Evolutionary conservation across 2,113 vertebrate genomes (phyloP).

Genomic region (Microtus oregoni): DNA sequence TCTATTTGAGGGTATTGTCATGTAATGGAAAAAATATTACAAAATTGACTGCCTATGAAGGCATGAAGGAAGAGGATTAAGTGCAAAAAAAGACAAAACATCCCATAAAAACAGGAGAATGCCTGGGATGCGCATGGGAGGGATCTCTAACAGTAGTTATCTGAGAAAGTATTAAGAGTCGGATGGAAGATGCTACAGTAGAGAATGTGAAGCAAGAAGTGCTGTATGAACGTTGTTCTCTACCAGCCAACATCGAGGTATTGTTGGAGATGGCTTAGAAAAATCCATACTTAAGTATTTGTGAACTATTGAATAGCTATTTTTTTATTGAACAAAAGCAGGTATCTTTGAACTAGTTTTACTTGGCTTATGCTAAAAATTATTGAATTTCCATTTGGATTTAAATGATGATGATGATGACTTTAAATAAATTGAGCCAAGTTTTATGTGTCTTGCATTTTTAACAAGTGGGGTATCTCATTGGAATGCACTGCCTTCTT

Average conservation of each 20-base stretch:
- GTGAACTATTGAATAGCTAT: conserved; percentile 36
- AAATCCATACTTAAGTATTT: not conserved
- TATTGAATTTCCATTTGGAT: conserved; percentile 81
- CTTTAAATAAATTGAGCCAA: conserved; percentile 86
- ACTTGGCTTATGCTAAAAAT: conserved; percentile 75
- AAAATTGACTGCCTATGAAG: not conserved
- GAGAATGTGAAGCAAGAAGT: not conserved
- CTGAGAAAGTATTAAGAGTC: not conserved
- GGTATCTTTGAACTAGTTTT: conserved; percentile 68
- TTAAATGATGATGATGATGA: conserved; percentile 83
- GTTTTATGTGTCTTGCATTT: conserved; percentile 88
- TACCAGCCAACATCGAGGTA: not conserved
- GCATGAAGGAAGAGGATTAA: rapidly evolving
- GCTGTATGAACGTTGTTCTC: not conserved
- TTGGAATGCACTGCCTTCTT: conserved; percentile 89
- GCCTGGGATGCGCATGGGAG: not conserved
- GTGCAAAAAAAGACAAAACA: not conserved
- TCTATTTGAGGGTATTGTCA: not conserved
- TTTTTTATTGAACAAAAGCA: conserved; percentile 27
- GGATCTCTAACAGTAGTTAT: not conserved
- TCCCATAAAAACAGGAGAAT: not conserved
- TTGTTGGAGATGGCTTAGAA: not conserved
- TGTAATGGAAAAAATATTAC: not conserved
- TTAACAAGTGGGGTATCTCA: conserved; percentile 90
- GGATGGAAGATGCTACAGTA: not conserved